Conservation (phyloP, 2,797 vertebrate species). For the Siniperca undulata region DNA sequence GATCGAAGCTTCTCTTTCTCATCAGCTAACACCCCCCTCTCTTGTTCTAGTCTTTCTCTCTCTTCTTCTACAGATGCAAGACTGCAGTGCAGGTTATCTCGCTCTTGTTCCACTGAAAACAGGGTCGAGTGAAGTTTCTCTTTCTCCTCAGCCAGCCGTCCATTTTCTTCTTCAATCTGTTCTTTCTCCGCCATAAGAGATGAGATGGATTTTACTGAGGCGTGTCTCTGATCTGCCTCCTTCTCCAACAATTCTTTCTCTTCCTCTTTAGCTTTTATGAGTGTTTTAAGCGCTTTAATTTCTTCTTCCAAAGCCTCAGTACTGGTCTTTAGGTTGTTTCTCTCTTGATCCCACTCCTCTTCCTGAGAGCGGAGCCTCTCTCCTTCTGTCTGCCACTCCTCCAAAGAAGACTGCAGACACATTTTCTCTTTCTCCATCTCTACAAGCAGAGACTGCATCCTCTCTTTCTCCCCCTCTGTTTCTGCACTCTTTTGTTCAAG, state of each 20-base stretch:
- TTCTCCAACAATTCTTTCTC: constrained; percentile 65
- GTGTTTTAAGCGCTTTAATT: constrained; percentile 65
- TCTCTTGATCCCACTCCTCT: constrained; percentile 76
- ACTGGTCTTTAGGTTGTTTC: constrained; percentile 54
- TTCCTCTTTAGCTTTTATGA: constrained; percentile 72
- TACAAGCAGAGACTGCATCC: constrained; percentile 64
- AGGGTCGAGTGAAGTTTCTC: constrained; percentile 48
- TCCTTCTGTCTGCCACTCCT: constrained; percentile 65
- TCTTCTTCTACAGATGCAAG: constrained; percentile 55
- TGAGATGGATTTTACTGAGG: constrained; percentile 60
- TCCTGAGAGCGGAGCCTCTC: constrained; percentile 68
- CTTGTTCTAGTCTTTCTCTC: constrained; percentile 47
- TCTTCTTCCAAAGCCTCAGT: constrained; percentile 69
- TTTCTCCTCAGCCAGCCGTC: constrained; percentile 54
- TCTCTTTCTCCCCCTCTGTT: constrained; percentile 77
- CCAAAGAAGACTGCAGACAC: constrained; percentile 76
- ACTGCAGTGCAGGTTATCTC: constrained; percentile 44
- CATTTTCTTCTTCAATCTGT: constrained; percentile 40
- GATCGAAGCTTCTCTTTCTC: constrained; percentile 58
- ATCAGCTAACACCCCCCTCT: constrained; percentile 9
- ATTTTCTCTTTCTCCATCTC: constrained; percentile 80
- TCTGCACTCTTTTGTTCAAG: constrained; percentile 79
- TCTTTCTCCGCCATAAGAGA: constrained; percentile 57
- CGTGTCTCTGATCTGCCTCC: constrained; percentile 38
- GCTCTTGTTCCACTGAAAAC: constrained; percentile 51